Conservation (phyloP, 2,113 vertebrate genomes). For the Diphyllodes magnificus region DNA sequence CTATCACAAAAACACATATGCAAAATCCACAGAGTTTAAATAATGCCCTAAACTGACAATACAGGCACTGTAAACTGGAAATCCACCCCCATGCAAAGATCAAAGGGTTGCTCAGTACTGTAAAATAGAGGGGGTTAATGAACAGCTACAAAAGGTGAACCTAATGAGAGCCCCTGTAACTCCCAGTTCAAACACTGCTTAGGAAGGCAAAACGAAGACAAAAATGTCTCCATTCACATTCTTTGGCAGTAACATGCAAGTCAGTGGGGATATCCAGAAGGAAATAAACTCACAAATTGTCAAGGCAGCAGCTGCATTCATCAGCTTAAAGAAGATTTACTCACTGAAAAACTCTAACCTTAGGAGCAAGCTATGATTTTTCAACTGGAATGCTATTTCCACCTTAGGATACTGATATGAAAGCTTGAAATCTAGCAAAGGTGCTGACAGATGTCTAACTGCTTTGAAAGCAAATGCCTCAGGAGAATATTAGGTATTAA, state of each 20-base stretch:
- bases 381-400: conserved; percentile 54
- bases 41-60: neutral
- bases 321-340: conserved; percentile 60
- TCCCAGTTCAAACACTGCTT: conserved; percentile 11
- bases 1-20: neutral
- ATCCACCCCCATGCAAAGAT: neutral
- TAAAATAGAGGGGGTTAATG: neutral
- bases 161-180: conserved; percentile 19
- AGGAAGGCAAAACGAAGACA: conserved; percentile 20
- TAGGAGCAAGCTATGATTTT: conserved; percentile 30
- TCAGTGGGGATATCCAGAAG: conserved; percentile 55
- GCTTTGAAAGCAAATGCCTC: conserved; percentile 56
- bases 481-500: conserved; percentile 38
- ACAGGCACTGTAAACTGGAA: neutral
- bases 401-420: conserved; percentile 47
- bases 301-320: conserved; percentile 55
- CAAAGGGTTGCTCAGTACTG: neutral
- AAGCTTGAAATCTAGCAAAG: conserved; percentile 2
- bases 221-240: conserved; percentile 39
- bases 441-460: conserved; percentile 56
- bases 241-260: conserved; percentile 48
- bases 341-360: conserved; percentile 32
- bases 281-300: conserved; percentile 59
- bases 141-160: neutral
- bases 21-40: neutral